Evolutionary conservation across 2,888 invertebrate genomes (phyloP).

Genomic region (Drosophila prostipennis): DNA sequence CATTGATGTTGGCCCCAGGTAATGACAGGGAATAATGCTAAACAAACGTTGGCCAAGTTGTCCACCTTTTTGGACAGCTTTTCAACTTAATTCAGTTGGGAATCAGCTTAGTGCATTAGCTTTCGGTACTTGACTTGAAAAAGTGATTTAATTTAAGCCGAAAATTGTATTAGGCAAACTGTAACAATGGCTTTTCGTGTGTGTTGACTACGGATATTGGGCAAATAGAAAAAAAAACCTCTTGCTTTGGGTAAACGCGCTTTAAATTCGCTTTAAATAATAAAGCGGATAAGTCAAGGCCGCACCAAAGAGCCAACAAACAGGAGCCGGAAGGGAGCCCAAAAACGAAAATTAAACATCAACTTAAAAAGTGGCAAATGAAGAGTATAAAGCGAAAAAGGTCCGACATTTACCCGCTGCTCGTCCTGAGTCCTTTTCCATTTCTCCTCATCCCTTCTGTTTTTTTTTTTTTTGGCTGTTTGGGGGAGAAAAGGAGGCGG

Average conservation of each 20-base stretch:
- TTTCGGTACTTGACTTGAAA: neutral
- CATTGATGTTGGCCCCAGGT: constrained; percentile 4
- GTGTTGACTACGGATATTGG: neutral
- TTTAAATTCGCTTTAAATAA: constrained; percentile 7
- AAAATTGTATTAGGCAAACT: neutral
- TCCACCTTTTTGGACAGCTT: neutral
- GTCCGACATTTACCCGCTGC: constrained; percentile 10
- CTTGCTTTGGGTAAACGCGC: neutral
- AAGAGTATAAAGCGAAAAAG: constrained; percentile 37
- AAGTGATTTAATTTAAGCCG: neutral
- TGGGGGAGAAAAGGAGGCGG: neutral
- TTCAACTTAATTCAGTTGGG: constrained; percentile 12
- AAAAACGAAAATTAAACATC: constrained; percentile 61
- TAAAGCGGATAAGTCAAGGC: constrained; percentile 11
- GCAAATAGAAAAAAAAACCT: neutral
- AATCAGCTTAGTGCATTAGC: constrained; percentile 10
- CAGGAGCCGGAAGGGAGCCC: constrained; percentile 25
- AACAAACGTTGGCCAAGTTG: constrained; percentile 3
- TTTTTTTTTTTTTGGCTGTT: neutral
- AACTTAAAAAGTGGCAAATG: constrained; percentile 64
- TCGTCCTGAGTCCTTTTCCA: constrained; percentile 5
- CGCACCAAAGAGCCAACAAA: constrained; percentile 2
- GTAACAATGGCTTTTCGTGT: neutral
- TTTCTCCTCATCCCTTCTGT: neutral
- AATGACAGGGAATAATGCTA: neutral